Base-by-base conservation (phyloP, 2,113 vertebrate genomes). In the Ciconia boyciana region DNA sequence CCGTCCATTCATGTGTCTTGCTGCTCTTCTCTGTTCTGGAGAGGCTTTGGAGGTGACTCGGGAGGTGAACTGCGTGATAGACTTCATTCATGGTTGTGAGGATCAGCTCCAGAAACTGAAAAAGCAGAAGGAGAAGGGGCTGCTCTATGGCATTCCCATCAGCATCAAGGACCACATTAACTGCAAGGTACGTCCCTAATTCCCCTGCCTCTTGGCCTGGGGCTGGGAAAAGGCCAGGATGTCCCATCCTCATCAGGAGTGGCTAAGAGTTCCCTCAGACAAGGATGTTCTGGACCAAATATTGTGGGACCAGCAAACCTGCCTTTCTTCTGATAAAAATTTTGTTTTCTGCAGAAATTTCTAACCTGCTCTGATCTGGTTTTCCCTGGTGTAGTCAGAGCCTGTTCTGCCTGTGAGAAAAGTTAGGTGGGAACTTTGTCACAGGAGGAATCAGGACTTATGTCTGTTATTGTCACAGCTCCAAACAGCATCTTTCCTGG, bases 81-180 rank as follows among this genome's bases (percentile, higher is more conserved):
- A 97, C 49, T 98, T 99, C 72, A 93, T 99, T 91, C 95, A 98
- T 25, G 98, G 98, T 76, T 99, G 98, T 92, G 98, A 99, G 65
- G 97, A 98, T 28, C 98, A 99, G 87, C 95, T 99, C 57, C 95
- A 93, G 85, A 95, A 97, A 43, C 36, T 98, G 31, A 97, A 93
- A 78, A 87, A 83, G 69, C 86, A 74, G 39, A 74, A 97, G 41
- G 97, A 96, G 55, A 94, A 98, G 28, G 82, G 96, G 15, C 97
- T 99, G 49, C 98, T 99, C 36, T 99, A 98, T 17, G 99, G 99
- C 1, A 95, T 99, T 89, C 99, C 99, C 4, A 78, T 99, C 89
- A 99, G 99, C 96, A 97, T 99, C 87, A 99, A 99, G 96, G 99
- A 99, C 32, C 99, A 99, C 65, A 22, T 98, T 55, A 61, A 72